A percentile compares a stretch with the other conserved stretches of the same genome.
Conservation (phyloP, 64 coral and sea anemone genomes). For the Montipora sp. region DNA sequence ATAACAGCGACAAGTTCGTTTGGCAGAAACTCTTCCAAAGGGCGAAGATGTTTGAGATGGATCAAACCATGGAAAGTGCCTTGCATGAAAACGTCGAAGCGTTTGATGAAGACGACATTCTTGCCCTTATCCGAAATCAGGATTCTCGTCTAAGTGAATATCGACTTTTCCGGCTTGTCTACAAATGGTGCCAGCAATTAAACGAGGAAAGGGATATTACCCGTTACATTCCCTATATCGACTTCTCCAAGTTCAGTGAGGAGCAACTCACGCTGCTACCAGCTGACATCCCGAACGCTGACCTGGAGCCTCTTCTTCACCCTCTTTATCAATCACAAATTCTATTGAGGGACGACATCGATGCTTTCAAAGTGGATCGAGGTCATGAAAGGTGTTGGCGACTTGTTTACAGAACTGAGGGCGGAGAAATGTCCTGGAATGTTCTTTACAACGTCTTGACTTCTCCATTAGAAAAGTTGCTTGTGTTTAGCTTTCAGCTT, state of each 20-base stretch:
- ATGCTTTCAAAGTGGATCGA: conserved; percentile 31
- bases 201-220: conserved; percentile 47
- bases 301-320: conserved; percentile 41
- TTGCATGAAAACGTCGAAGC: conserved; percentile 27
- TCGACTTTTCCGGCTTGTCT: conserved; percentile 71
- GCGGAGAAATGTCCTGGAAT: conserved; percentile 60
- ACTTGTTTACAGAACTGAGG: conserved; percentile 48
- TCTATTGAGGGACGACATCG: conserved; percentile 71
- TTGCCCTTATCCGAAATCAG: conserved; percentile 44
- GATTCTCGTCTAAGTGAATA: conserved; percentile 82
- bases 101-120: conserved; percentile 63
- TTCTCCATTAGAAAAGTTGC: conserved; percentile 61
- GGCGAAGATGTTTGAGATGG: conserved; percentile 70
- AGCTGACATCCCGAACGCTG: conserved; percentile 41
- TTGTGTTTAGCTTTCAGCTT: conserved; percentile 70
- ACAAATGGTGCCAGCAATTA: conserved; percentile 70
- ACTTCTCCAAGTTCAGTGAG: conserved; percentile 65
- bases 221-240: conserved; percentile 42
- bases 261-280: conserved; percentile 44
- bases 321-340: conserved; percentile 75
- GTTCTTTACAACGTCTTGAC: conserved; percentile 69
- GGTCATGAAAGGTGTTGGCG: conserved; percentile 32
- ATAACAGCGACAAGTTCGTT: conserved; percentile 54
- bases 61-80: conserved; percentile 14
- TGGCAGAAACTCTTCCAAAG: conserved; percentile 75